Conservation (phyloP, 2,888 invertebrate genomes). For the Cephus runcator region DNA sequence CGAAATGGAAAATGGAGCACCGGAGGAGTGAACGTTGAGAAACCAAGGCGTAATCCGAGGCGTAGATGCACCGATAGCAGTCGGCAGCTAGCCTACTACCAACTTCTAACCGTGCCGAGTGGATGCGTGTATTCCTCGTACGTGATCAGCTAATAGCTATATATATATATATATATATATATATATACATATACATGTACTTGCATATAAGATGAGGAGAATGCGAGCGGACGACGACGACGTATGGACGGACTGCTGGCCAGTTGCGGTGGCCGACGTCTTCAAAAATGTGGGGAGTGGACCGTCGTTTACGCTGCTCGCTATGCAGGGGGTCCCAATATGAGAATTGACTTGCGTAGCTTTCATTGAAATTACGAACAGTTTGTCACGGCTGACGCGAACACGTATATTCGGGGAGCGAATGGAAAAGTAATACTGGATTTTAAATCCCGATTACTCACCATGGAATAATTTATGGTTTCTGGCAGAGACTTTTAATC, state of each 20-base stretch:
- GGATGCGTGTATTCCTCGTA: slow-evolving; percentile 13
- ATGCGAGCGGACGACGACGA: slow-evolving; percentile 41
- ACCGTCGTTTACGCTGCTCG: slow-evolving; percentile 42
- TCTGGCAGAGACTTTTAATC: background rate
- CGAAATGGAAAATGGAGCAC: slow-evolving; percentile 42
- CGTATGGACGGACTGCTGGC: slow-evolving; percentile 45
- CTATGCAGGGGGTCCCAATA: slow-evolving; percentile 28
- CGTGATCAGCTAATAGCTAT: slow-evolving; percentile 7
- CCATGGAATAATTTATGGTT: background rate
- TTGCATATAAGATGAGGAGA: slow-evolving; percentile 30
- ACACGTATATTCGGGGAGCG: background rate
- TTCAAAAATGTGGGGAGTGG: slow-evolving; percentile 59
- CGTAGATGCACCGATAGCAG: slow-evolving; percentile 53
- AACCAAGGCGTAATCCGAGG: slow-evolving; percentile 51
- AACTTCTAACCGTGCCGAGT: slow-evolving; percentile 24
- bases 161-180: background rate
- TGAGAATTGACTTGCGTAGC: background rate
- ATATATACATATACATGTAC: background rate
- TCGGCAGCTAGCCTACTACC: slow-evolving; percentile 30
- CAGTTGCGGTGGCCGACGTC: slow-evolving; percentile 42
- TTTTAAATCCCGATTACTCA: background rate
- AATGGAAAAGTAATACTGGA: background rate
- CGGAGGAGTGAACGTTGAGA: slow-evolving; percentile 34
- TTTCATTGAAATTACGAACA: background rate
- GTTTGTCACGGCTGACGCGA: background rate